phyloP scores from a whole-genome alignment of 2,888 invertebrate species.

The Cancer borealis region DNA sequence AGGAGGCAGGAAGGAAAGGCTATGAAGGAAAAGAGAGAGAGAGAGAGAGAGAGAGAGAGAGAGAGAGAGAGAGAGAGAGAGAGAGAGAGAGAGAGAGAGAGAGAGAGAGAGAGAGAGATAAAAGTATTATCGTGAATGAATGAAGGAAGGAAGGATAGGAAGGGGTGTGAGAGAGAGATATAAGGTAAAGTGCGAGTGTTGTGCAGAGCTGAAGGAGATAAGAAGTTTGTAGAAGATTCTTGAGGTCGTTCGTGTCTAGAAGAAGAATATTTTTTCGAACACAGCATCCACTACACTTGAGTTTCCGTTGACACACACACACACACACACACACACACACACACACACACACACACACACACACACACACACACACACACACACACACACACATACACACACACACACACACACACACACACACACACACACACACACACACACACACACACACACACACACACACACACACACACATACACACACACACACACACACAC shows the following conservation, averaged over 20 bases:
- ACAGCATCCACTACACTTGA: neutral
- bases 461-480: too few species aligned
- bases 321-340: too few species aligned
- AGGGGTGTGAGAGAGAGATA: neutral
- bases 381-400: neutral
- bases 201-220: neutral
- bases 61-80: conserved; percentile 24
- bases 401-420: neutral
- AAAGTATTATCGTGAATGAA: too few species aligned
- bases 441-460: too few species aligned
- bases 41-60: neutral
- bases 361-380: too few species aligned
- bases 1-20: neutral
- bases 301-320: too few species aligned
- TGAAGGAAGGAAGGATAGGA: neutral
- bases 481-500: too few species aligned
- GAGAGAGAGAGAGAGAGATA: neutral
- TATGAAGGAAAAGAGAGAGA: neutral
- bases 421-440: too few species aligned
- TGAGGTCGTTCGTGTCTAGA: conserved; percentile 1
- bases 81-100: neutral
- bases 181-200: neutral
- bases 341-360: too few species aligned
- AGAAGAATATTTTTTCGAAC: neutral
- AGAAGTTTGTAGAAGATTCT: neutral